Conservation (phyloP, 2,888 invertebrate genomes). For the Globia sparganii region DNA sequence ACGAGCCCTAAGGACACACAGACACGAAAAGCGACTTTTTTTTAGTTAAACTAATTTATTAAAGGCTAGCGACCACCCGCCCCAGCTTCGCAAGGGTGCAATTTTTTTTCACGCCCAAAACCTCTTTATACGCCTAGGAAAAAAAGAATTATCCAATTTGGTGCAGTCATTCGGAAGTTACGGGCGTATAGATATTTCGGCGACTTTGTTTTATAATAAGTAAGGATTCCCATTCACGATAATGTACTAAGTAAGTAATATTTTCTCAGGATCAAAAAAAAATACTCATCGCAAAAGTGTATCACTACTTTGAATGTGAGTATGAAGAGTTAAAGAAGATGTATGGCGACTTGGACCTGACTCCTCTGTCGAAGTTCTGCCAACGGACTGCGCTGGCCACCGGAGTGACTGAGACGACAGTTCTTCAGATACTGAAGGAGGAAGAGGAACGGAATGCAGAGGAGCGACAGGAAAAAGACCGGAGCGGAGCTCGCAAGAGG, state of each 20-base stretch:
- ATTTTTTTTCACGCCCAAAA: too few species aligned
- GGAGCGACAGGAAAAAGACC: not conserved
- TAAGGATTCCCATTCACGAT: not conserved
- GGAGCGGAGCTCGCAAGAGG: not conserved
- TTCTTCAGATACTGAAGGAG: constrained; percentile 15
- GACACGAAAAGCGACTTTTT: not conserved
- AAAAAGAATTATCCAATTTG: too few species aligned
- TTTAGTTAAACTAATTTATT: not conserved
- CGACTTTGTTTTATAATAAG: too few species aligned
- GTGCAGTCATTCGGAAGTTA: too few species aligned
- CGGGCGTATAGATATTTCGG: too few species aligned
- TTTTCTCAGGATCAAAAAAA: constrained; percentile 24
- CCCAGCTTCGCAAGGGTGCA: too few species aligned
- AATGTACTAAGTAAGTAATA: not conserved
- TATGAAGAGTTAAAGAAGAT: constrained; percentile 4
- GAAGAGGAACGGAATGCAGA: not conserved
- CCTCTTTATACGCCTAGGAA: too few species aligned
- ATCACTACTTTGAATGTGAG: constrained; percentile 28
- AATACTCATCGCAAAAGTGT: constrained; percentile 16
- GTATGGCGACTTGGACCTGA: not conserved
- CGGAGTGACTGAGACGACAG: constrained; percentile 15
- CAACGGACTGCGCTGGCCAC: constrained; percentile 16
- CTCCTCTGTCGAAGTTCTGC: constrained; percentile 8
- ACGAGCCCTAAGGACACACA: not conserved
- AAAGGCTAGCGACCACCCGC: too few species aligned